Conservation (phyloP, 2,797 vertebrate species). For the Darevskia nairensis region DNA sequence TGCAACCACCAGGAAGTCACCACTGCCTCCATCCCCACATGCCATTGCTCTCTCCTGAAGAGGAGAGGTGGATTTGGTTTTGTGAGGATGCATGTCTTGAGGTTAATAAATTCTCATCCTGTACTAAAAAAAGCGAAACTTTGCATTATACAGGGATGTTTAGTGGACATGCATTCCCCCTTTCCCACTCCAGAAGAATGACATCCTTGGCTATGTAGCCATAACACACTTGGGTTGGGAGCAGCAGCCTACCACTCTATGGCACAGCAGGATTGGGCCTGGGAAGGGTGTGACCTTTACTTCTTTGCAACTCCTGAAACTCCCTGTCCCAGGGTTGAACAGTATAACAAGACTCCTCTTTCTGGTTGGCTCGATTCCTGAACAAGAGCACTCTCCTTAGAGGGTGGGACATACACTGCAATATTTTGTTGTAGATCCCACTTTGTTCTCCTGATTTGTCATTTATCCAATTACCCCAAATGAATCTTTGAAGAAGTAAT, state of each 20-base stretch:
- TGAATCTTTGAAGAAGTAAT: neutral
- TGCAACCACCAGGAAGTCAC: too few relatives aligned
- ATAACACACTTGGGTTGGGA: neutral
- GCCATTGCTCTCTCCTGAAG: neutral
- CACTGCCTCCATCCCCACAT: too few relatives aligned
- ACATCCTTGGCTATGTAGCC: neutral
- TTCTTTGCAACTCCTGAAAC: neutral
- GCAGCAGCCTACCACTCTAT: neutral
- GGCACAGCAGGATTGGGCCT: neutral
- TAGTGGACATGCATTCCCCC: neutral
- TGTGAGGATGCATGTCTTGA: neutral
- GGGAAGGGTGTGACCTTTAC: neutral
- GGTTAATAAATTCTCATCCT: neutral
- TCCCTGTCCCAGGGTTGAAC: neutral
- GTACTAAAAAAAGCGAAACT: too few relatives aligned
- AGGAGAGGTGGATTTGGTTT: neutral
- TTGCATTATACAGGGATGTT: neutral
- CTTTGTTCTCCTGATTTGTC: neutral
- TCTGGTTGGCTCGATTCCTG: neutral
- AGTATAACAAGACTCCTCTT: neutral
- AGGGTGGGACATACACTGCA: neutral
- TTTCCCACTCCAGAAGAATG: neutral
- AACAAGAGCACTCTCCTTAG: neutral
- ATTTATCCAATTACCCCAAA: neutral
- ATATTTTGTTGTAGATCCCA: neutral